These are phyloP conservation scores for Pan troglodytes DNA, from an alignment of 2,113 vertebrate genomes.

Conservation along the genomic window NHGRI_mPanTro3-v2.1_pri NC_072398.2:89622501-89623000, in stretches of 20 bases:
- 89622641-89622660: constrained; percentile 53
- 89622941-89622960: constrained; percentile 10
- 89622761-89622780: not conserved
- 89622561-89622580: not conserved
- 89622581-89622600: constrained; percentile 39
- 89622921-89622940: constrained; percentile 39
- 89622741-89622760: constrained; percentile 9
- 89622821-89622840: not conserved
- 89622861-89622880: not conserved
- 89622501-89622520: not conserved
- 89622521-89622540: not conserved
- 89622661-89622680: constrained; percentile 45
- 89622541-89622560: not conserved
- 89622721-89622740: not conserved
- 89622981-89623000: not conserved
- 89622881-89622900: not conserved
- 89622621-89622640: constrained; percentile 60
- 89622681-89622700: not conserved
- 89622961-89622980: not conserved
- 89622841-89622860: not conserved
- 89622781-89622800: not conserved
- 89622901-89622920: constrained; percentile 34
- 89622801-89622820: not conserved
- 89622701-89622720: not conserved
- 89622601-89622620: constrained; percentile 42